Evolutionary conservation across 2,797 vertebrate species (phyloP).

Genomic region (Diplodus puntazzo): DNA sequence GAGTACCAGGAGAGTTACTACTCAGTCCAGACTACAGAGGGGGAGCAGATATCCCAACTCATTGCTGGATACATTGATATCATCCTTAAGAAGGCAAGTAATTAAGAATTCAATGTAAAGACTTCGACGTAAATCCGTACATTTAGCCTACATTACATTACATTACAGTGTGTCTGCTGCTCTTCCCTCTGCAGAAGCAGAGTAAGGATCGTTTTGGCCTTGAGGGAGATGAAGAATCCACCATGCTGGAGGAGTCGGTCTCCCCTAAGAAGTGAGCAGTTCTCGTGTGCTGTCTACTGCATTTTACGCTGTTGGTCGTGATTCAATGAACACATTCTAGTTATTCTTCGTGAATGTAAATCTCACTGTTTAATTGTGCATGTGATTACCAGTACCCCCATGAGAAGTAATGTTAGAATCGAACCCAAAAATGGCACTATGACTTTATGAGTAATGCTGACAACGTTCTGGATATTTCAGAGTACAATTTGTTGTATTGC

Average conservation of each 20-base stretch:
- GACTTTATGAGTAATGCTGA: constrained; percentile 26
- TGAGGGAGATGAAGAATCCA: constrained; percentile 98
- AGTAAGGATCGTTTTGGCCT: constrained; percentile 98
- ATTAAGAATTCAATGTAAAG: not conserved
- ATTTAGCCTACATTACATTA: not conserved
- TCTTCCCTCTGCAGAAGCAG: constrained; percentile 89
- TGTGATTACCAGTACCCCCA: constrained; percentile 65
- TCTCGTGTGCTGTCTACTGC: constrained; percentile 25
- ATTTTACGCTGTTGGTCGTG: constrained; percentile 41
- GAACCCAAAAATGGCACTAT: constrained; percentile 50
- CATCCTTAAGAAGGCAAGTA: constrained; percentile 96
- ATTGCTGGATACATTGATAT: constrained; percentile 99
- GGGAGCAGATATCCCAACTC: constrained; percentile 98
- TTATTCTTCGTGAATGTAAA: constrained; percentile 55
- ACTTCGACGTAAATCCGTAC: not conserved
- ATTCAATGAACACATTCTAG: constrained; percentile 35
- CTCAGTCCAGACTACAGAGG: constrained; percentile 98
- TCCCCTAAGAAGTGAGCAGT: constrained; percentile 95
- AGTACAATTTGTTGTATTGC: constrained; percentile 32
- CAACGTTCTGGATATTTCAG: not conserved
- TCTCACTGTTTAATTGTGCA: constrained; percentile 61
- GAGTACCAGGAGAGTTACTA: constrained; percentile 99
- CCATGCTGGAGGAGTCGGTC: constrained; percentile 98
- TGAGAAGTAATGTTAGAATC: constrained; percentile 33
- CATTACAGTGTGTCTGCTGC: constrained; percentile 7